Conservation (phyloP, 30 jellyfish, hydroid and myxozoan genomes). For the Aurelia aurita region DNA sequence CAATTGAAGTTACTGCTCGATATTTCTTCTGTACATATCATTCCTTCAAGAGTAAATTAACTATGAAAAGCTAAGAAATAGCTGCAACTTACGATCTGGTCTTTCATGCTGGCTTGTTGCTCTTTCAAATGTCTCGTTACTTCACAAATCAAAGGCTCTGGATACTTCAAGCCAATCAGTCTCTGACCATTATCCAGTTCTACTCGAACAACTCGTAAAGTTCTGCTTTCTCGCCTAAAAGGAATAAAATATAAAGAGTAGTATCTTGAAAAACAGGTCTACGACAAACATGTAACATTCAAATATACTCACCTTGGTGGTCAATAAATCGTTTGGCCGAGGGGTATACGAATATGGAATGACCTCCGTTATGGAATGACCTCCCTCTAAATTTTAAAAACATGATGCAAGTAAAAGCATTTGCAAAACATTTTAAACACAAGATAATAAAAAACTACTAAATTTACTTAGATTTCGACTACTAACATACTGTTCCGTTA, state of each 20-base stretch:
- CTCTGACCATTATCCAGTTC: constrained; percentile 89
- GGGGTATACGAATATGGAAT: no score
- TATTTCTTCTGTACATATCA: no score
- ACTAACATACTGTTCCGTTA: no score
- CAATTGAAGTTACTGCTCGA: no score
- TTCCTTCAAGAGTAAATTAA: neutral
- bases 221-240: constrained; percentile 80
- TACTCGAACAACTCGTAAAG: constrained; percentile 91
- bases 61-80: neutral
- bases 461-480: no score
- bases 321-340: no score
- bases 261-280: neutral
- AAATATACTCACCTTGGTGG: no score
- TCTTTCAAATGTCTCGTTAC: constrained; percentile 65
- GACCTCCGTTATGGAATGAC: no score
- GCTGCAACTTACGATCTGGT: constrained; percentile 33
- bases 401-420: no score
- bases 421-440: no score
- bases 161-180: constrained; percentile 85
- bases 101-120: constrained; percentile 21
- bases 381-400: no score
- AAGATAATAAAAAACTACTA: no score
- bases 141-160: constrained; percentile 85
- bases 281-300: neutral
- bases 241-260: neutral